Evolutionary conservation across 92 coral and sea anemone species (phyloP).

Genomic region (Metridium senile): DNA sequence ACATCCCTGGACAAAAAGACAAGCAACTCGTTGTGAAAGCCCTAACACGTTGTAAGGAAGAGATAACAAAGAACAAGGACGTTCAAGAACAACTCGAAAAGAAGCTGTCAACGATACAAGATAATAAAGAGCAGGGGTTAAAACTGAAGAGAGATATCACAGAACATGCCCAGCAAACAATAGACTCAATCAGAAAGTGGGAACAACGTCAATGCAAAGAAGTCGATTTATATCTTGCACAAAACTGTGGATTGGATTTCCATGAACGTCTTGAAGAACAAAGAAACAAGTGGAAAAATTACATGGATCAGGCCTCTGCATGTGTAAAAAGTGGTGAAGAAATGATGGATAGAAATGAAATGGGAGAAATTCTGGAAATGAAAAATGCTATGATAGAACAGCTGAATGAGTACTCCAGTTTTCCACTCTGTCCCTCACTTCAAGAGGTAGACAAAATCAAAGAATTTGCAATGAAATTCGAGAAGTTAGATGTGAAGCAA

Average conservation of each 20-base stretch:
- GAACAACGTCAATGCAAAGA: no score
- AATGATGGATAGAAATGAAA: no score
- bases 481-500: no score
- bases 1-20: no score
- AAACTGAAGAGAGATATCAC: neutral
- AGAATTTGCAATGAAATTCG: neutral
- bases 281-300: neutral
- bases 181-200: no score
- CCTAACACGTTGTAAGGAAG: neutral
- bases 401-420: conserved; percentile 7
- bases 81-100: conserved; percentile 11
- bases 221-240: conserved; percentile 1
- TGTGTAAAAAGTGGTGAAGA: no score
- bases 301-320: neutral
- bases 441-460: neutral
- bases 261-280: neutral
- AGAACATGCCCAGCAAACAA: no score
- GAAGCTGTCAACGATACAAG: neutral
- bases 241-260: no score
- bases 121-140: conserved; percentile 2
- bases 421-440: no score
- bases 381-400: conserved; percentile 34
- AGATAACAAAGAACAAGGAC: neutral
- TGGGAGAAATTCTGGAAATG: no score
- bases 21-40: conserved; percentile 10